Base-by-base conservation (phyloP, 2,797 vertebrate species). In the Phoxinus dragarum region DNA sequence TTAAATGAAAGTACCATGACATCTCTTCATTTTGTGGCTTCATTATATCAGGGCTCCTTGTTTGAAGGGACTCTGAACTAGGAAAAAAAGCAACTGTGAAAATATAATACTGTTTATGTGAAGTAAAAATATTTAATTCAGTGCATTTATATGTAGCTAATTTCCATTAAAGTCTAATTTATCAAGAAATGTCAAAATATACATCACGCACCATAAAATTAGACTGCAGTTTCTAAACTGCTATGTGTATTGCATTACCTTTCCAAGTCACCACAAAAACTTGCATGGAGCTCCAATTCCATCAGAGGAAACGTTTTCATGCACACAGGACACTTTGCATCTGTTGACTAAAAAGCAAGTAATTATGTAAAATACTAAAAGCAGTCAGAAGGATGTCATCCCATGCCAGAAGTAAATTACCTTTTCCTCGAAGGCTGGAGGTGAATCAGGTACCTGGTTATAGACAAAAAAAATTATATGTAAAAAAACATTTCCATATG, bases 1-100 rank as follows among this genome's bases (percentile, higher is more conserved):
- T 52, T 19, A 10, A 44, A 49, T 31, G 40, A 42, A 40, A 42
- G n/a, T 73, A 49, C 71, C 42, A 17, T 73, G 71, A 73, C 71
- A 73, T 73, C 47, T 73, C 71, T 73, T 49, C 1, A 49, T 74
- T 49, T 49, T 74, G 72, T 74, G 44, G 71, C 7, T 31, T 3
- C 44, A 74, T 19, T 74, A 31, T 49, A 49, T 74, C 72, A 52
- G 72, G 72, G 17, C 72, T 74, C 49, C 17, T 52, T 52, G 49
- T 19, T 7, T 16, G 44, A 49, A 10, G n/a, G 72, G n/a, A 16
- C 42, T 49, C 71, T 9, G 42, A 44, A 73, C 71, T 73, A 73
- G 44, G n/a, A 47, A 49, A 16, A 73, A 73, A 73, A 34, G 72
- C 2, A 31, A 31, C 23, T 64, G 2, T 27, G 5, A 31, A 16